Base-by-base conservation (phyloP, 2,888 invertebrate genomes). In the Caenorhabditis becei region DNA sequence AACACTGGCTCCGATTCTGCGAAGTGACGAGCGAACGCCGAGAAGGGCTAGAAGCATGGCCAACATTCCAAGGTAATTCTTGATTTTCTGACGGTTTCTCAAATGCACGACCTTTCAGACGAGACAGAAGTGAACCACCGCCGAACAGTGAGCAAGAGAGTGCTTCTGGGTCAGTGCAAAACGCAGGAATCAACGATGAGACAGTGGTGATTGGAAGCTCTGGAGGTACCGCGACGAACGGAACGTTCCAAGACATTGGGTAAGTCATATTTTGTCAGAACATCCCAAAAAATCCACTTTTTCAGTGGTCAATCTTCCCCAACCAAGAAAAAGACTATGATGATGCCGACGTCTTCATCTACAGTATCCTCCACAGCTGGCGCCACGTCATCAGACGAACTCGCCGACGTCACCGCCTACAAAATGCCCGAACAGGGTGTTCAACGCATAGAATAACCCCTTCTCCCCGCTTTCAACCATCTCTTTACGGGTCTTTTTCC, bases 341-440 rank as follows among this genome's bases (percentile, higher is more conserved):
- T 77, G 14, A 51, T 77, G 32, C 67, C 77, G 26, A 56, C 77
- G 10, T 35, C 77, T 18, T 23, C 80, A 37, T 56, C 80, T 16
- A 41, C 41, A 0, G 41, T 32, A 32, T 32, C 51, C 10, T 59
- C 78, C 2, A 62, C 51, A 2, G 65, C 69, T 1, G 79, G 62
- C 23, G 65, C 67, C 32, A 66, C 65, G 53, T 66, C 74, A 11
- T 74, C 74, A 11, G 83, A 84, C 20, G 83, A 83, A 56, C 62
- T 86, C 51, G 75, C 80, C 5, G 83, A 84, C 28, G 85, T 87
- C 10, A 82, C 82, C 44, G 87, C 87, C 11, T 87, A 86, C 56
- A 85, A 78, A 14, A 87, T 87, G 86, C 86, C 86, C 10, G 87
- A 84, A 44, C 83, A 86, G 69, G 87, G 87, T 8, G 86, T 86